Base-by-base conservation (phyloP, 1,140 invertebrate species). In the Drosophila melanogaster region DNA sequence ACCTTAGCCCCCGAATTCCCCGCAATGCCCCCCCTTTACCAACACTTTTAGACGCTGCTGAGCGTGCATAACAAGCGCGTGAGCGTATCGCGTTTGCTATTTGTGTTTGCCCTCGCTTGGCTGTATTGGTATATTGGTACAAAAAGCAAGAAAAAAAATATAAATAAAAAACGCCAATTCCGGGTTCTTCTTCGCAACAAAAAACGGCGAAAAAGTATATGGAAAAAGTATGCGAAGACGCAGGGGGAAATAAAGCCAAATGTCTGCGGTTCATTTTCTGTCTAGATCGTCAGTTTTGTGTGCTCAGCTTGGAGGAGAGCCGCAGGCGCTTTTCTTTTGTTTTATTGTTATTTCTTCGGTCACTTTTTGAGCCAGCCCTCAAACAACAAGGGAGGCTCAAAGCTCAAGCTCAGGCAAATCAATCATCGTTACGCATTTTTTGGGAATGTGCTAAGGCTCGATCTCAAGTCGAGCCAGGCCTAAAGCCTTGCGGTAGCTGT, bases 41-140 rank as follows among this genome's bases (percentile, higher is more conserved):
- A 10, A n/a, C 54, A 3, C 65, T 70, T 43, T 24, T 70, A 71
- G 73, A 66, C 54, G 57, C 55, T 69, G 84, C 84, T 89, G 84
- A 89, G 81, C 85, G 73, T 79, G 84, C 84, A 87, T 90, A 90
- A 87, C 84, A 90, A 89, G 79, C 84, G 84, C 84, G 84, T 87
- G 84, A 89, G 84, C 79, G 79, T 89, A 77, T 77, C 67, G 65
- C 70, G 67, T 71, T 71, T 71, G 67, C 57, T 78, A 71, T 72
- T 78, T 71, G 57, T 70, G 54, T 77, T 56, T 77, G 50, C 51
- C 38, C 70, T 38, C 26, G 40, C 30, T 12, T 44, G 19, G 35
- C n/a, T 43, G 70, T 67, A 60, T 74, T 33, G 50, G 60, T 66
- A 70, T 50, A 59, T 64, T 49, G 74, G 54, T 77, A 77, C 62